Evolutionary conservation across 1,140 invertebrate genomes (phyloP).

Genomic region (Drosophila yakuba): DNA sequence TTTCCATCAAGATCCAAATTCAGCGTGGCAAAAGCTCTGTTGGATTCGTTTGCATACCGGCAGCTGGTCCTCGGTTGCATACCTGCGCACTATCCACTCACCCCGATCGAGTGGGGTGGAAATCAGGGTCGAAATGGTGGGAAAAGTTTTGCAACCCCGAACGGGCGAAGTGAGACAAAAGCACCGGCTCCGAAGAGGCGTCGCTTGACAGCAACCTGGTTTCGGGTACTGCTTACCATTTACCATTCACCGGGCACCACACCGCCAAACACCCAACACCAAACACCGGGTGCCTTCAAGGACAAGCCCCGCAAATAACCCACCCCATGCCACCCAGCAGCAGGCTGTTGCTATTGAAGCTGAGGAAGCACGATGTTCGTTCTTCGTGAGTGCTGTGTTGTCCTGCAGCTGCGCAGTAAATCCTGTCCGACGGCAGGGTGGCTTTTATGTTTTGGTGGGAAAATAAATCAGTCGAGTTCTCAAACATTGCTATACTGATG

Average conservation of each 20-base stretch:
- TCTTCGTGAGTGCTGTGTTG: not conserved
- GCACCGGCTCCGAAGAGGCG: slow-evolving; percentile 66
- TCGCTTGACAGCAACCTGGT: slow-evolving; percentile 27
- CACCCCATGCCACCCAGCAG: slow-evolving; percentile 42
- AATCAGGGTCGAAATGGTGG: slow-evolving; percentile 49
- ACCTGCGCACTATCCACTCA: slow-evolving; percentile 66
- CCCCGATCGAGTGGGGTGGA: slow-evolving; percentile 42
- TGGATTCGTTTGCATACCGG: slow-evolving; percentile 39
- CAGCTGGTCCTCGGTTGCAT: slow-evolving; percentile 65
- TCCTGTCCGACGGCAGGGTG: slow-evolving; percentile 51
- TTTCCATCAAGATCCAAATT: not conserved
- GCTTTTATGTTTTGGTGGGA: slow-evolving; percentile 64
- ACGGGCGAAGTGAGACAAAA: slow-evolving; percentile 58
- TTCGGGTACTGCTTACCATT: slow-evolving; percentile 25
- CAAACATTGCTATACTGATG: slow-evolving; percentile 50
- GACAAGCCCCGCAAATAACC: slow-evolving; percentile 47
- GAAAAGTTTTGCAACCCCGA: slow-evolving; percentile 67
- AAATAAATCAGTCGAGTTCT: slow-evolving; percentile 48
- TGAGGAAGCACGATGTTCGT: not conserved
- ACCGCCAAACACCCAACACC: not conserved
- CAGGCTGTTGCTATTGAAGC: slow-evolving; percentile 39
- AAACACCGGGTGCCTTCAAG: slow-evolving; percentile 51
- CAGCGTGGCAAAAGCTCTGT: slow-evolving; percentile 7
- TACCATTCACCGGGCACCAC: slow-evolving; percentile 15
- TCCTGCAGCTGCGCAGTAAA: slow-evolving; percentile 73